Percentiles rank a stretch among this genome's conserved stretches.
phyloP scores from a whole-genome alignment of 1,140 invertebrate species.

The Nasonia giraulti region DNA sequence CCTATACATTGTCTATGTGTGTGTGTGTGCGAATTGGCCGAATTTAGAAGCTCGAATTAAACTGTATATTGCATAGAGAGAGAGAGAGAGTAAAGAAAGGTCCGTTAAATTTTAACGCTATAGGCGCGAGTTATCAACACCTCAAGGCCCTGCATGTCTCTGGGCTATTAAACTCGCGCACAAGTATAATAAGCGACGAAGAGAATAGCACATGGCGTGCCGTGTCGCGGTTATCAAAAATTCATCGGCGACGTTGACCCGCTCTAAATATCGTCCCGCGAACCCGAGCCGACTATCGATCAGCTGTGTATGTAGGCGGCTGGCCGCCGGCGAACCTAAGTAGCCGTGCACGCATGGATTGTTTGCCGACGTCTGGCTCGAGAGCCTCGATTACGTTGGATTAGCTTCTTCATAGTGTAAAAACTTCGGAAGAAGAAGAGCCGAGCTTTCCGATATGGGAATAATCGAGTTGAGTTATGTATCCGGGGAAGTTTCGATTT shows the following conservation, averaged over 20 bases:
- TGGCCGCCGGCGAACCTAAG: no score
- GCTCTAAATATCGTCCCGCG: conserved; percentile 24
- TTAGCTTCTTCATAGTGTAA: no score
- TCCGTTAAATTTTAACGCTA: neutral
- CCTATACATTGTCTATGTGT: no score
- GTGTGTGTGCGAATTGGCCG: neutral
- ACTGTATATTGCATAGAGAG: no score
- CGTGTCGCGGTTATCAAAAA: conserved; percentile 25
- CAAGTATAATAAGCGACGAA: neutral
- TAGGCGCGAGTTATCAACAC: neutral
- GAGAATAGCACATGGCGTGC: neutral
- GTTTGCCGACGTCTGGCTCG: neutral
- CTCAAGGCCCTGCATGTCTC: conserved; percentile 2
- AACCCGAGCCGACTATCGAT: conserved; percentile 16
- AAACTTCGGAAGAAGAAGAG: no score
- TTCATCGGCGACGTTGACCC: conserved; percentile 46
- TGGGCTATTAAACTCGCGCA: neutral
- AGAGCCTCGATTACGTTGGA: no score
- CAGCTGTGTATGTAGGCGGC: neutral
- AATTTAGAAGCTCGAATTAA: neutral
- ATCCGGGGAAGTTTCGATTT: no score
- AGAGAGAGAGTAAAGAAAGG: neutral
- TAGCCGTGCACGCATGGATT: neutral
- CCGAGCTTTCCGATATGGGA: no score
- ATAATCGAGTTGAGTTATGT: no score